These are phyloP conservation scores for Paraescarpia echinospica DNA, from an alignment of 1,140 invertebrate species.

Conservation along the genomic window DNA sequence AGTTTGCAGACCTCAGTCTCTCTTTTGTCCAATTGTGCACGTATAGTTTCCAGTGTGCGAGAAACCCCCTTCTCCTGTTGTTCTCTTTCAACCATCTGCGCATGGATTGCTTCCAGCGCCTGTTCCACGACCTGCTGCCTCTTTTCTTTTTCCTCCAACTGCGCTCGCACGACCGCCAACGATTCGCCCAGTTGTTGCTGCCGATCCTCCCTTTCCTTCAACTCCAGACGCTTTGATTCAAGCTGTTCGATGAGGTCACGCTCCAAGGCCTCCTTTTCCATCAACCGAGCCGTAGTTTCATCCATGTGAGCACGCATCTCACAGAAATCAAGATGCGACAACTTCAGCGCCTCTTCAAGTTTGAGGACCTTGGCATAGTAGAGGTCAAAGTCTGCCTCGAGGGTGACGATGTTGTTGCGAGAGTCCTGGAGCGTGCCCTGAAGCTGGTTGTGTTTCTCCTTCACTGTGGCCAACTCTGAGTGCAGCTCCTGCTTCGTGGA, in stretches of 20 bases:
- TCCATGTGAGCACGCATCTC: not conserved
- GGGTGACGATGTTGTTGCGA: not conserved
- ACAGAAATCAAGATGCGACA: not conserved
- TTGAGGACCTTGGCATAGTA: not conserved
- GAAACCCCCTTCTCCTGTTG: not conserved
- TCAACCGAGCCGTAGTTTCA: not conserved
- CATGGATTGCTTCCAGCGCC: not conserved
- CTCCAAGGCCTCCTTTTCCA: not conserved
- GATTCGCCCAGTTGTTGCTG: not conserved
- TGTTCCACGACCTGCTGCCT: not conserved
- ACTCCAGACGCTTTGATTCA: not conserved
- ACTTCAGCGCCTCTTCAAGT: not conserved
- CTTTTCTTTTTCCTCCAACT: not conserved
- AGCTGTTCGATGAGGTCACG: not conserved
- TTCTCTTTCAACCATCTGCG: not conserved
- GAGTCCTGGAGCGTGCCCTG: not conserved
- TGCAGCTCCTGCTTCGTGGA: not conserved
- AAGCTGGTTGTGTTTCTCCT: not conserved
- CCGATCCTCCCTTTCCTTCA: not conserved
- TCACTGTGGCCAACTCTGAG: not conserved
- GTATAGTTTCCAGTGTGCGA: not conserved
- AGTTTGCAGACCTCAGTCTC: not conserved
- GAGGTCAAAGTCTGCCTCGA: not conserved
- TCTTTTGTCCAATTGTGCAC: not conserved
- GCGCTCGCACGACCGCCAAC: not conserved